Evolutionary conservation across 2,113 vertebrate genomes (phyloP), one percentile per base, ranked within the genome.

Genomic region (Brienomyrus brachyistius): DNA sequence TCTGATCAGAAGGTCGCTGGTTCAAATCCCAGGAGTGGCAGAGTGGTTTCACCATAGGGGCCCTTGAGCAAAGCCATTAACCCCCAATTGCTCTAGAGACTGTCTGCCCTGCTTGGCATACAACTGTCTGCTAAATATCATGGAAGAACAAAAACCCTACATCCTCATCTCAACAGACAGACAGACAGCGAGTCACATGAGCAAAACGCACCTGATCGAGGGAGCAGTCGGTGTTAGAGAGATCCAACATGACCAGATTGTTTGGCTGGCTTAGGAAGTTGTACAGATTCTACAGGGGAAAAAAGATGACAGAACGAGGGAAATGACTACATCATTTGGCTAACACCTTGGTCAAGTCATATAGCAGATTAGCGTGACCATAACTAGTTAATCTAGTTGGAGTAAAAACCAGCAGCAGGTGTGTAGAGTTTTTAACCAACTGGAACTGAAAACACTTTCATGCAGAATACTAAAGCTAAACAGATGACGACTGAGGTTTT

Each of bases 221-320:
- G 0, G 97, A 96, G 90, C 98, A 96, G 93, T 99, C 98, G 0
- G 97, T 98, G 93, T 96, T 97, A 88, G 98, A 99, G 92, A 99
- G 94, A 93, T 99, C 98, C 95, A 99, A 94, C 31, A 96, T 96
- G 91, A 95, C 91, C 90, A 99, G 95, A 88, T 93, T 93, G 93
- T 99, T 99, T 31, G 97, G 94, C 90, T 98, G 97, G 91, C 97
- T 96, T 95, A 99, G 94, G 95, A 99, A 99, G 91, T 91, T 97
- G 93, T 98, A 98, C 91, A 99, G 94, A 91, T 95, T 96, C 98
- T 99, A 66, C 5, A 88, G 88, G 54, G 82, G 7, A 90, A 43
- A 51, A 86, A 11, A 90, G 31, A 90, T n/a, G 21, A 62, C 23
- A 62, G 62, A 70, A 4, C 2, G 59, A 40, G 7, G 7, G 9